phyloP scores from a whole-genome alignment of 1,140 invertebrate species.

The Halyomorpha halys region DNA sequence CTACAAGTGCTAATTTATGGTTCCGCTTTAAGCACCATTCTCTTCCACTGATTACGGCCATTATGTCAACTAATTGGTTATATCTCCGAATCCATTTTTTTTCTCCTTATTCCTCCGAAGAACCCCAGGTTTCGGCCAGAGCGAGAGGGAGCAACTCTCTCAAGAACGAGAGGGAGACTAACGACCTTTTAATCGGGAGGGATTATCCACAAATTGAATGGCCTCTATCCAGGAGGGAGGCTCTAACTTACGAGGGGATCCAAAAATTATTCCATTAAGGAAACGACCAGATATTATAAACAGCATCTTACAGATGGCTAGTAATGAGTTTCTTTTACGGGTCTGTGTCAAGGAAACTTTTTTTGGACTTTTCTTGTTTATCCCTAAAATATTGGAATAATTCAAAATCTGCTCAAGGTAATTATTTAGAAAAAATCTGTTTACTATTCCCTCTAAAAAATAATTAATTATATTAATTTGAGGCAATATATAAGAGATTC shows the following conservation, averaged over 20 bases:
- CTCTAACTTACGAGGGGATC: neutral
- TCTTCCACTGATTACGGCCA: constrained; percentile 19
- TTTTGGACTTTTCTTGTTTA: no score
- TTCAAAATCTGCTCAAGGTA: no score
- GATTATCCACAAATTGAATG: constrained; percentile 18
- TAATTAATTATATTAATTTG: no score
- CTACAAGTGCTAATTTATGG: constrained; percentile 27
- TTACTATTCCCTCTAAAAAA: no score
- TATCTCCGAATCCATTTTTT: constrained; percentile 14
- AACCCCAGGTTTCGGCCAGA: neutral
- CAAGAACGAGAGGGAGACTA: constrained; percentile 2
- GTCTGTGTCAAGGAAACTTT: no score
- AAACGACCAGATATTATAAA: constrained; percentile 11
- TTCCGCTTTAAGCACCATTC: constrained; percentile 8
- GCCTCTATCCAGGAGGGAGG: neutral
- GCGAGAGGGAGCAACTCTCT: neutral
- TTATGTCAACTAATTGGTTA: constrained; percentile 24
- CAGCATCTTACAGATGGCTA: neutral
- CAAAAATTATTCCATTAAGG: constrained; percentile 18
- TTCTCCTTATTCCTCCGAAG: neutral
- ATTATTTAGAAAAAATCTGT: no score
- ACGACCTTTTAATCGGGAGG: constrained; percentile 13
- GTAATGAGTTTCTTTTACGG: constrained; percentile 4
- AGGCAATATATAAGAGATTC: no score
- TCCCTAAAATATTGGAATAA: no score